Base-by-base conservation (phyloP, 2,797 vertebrate genomes). In the Pygocentrus nattereri region DNA sequence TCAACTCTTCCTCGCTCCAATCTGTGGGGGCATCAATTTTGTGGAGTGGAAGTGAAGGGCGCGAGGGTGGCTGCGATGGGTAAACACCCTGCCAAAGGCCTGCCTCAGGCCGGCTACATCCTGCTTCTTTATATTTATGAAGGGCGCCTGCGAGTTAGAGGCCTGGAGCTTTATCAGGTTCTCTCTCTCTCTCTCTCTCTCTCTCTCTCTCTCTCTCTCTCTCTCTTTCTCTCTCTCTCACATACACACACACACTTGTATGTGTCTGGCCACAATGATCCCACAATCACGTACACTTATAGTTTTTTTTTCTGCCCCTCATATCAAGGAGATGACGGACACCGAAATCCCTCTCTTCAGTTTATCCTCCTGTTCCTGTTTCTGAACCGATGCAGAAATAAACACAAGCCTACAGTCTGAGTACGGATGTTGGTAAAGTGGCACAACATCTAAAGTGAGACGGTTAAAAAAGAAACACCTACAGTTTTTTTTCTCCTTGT, bases 21-120 rank as follows among this genome's bases (percentile, higher is more conserved):
- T 96, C 96, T 96, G 96, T 96, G 94, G 94, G 95, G 93, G 91
- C 95, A 95, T 96, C 95, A 96, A 96, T 96, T 96, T 96, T 96
- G 95, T 96, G 95, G 95, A 96, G 96, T 96, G 96, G 95, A 96
- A 96, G 96, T 96, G 95, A 96, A 96, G 95, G 95, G 94, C 95
- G 94, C 94, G 95, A 94, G 94, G 95, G 95, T 94, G 95, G 95
- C 95, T 72, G 94, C 92, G 89, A 91, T 92, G 93, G 94, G 95
- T 95, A 95, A 95, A 95, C 96, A 95, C 93, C 95, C 93, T 94
- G 94, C 95, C 95, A 95, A 95, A 95, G 95, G 94, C 93, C 92
- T 73, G 61, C 18, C 44, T 70, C 38, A 23, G 67, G 7, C 69
- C 25, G 23, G n/a, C 56, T 47, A 62, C 92, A 94, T 95, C 94